These are phyloP conservation scores for Taenioides sp. DNA, from an alignment of 2,797 vertebrate genomes.

Conservation along the genomic window DNA sequence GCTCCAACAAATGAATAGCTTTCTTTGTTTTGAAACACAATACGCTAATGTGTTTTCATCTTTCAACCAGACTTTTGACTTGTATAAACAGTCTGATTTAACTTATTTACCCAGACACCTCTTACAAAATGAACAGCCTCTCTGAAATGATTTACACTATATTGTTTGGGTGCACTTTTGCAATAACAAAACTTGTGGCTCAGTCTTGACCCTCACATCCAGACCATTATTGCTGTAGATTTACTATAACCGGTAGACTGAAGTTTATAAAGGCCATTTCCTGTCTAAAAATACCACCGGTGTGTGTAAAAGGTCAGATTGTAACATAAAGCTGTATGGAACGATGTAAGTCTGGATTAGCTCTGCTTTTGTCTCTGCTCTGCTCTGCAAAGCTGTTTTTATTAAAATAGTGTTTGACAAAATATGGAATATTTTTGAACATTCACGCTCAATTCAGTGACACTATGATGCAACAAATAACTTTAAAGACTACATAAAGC, in stretches of 20 bases:
- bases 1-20: no score
- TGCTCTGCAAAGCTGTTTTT: constrained; percentile 35
- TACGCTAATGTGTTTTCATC: no score
- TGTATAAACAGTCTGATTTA: neutral
- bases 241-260: constrained; percentile 5
- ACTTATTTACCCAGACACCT: neutral
- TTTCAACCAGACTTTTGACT: neutral
- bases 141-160: neutral
- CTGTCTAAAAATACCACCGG: constrained; percentile 34
- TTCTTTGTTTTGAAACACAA: no score
- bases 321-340: constrained; percentile 28
- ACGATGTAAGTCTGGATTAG: constrained; percentile 34
- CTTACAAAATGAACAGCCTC: neutral
- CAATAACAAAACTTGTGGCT: neutral
- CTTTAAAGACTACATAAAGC: no score
- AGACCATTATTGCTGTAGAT: constrained; percentile 7
- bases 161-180: neutral
- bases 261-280: constrained; percentile 19
- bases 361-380: constrained; percentile 39
- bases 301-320: constrained; percentile 37
- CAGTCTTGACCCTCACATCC: neutral
- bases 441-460: no score
- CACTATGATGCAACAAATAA: no score
- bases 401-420: neutral
- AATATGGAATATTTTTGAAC: neutral